Conservation (phyloP, 2,797 vertebrate genomes). For the Urosaurus nigricauda region DNA sequence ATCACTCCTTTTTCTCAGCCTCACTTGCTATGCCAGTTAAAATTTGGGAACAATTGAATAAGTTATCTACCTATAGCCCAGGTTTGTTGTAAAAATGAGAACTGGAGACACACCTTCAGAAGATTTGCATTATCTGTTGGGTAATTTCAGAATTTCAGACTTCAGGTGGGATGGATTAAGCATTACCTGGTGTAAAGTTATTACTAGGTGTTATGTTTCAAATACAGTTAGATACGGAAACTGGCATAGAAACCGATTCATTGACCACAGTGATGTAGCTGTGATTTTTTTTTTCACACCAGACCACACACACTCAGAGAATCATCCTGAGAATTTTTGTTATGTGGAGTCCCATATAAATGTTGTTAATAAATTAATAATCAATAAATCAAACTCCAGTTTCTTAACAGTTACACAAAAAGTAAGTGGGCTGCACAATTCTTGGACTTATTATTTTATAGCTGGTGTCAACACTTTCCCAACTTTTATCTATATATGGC, state of each 20-base stretch:
- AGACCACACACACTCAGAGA: neutral
- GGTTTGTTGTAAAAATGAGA: neutral
- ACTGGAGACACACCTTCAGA: neutral
- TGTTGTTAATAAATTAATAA: neutral
- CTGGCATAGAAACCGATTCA: neutral
- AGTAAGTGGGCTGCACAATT: neutral
- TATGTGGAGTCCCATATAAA: neutral
- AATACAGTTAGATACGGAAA: neutral
- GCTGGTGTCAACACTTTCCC: neutral
- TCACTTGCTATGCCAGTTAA: neutral
- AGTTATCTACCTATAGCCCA: neutral
- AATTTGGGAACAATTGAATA: neutral
- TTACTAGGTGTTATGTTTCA: neutral
- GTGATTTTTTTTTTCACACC: no score
- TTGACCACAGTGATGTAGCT: neutral
- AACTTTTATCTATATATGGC: neutral
- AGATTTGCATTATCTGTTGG: neutral
- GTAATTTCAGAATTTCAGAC: neutral
- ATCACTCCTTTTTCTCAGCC: neutral
- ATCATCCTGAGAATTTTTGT: neutral
- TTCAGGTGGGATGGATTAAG: neutral
- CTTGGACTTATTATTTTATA: neutral
- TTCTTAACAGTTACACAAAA: neutral
- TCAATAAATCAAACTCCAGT: neutral
- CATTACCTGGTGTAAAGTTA: neutral